Conservation (phyloP, 2,797 vertebrate species). For the Erpetoichthys calabaricus region DNA sequence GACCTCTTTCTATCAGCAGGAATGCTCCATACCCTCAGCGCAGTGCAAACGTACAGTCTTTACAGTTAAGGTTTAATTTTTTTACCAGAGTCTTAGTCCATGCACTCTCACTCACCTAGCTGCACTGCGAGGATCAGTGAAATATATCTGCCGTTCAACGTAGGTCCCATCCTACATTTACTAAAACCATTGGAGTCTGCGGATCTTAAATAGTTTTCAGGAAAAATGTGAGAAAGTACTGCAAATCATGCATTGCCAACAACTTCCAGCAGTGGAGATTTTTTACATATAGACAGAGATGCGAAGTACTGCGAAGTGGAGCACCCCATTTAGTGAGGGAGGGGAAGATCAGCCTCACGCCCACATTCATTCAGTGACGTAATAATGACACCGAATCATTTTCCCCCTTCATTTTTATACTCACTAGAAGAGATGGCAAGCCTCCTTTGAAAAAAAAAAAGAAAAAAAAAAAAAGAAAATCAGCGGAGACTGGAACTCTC, state of each 20-base stretch:
- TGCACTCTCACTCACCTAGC: slow-evolving; percentile 56
- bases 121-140: slow-evolving; percentile 75
- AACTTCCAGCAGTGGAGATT: slow-evolving; percentile 54
- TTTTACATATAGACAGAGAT: slow-evolving; percentile 44
- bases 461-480: slow-evolving; percentile 25
- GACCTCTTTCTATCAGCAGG: too few relatives aligned
- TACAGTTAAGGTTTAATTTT: too few relatives aligned
- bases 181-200: slow-evolving; percentile 75
- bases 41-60: too few relatives aligned
- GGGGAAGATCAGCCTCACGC: slow-evolving; percentile 43
- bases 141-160: slow-evolving; percentile 79
- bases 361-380: slow-evolving; percentile 62
- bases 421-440: slow-evolving; percentile 22
- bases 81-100: slow-evolving; percentile 12
- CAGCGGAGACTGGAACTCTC: slow-evolving; percentile 35
- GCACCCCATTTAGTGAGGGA: slow-evolving; percentile 66
- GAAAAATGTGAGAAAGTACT: slow-evolving; percentile 56
- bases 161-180: slow-evolving; percentile 87
- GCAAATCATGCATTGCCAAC: slow-evolving; percentile 62
- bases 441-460: slow-evolving; percentile 12
- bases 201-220: slow-evolving; percentile 66
- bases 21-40: too few relatives aligned
- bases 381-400: slow-evolving; percentile 50
- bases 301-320: slow-evolving; percentile 46
- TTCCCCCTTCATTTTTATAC: slow-evolving; percentile 27